Evolutionary conservation across 2,797 vertebrate genomes (phyloP), one percentile per base, ranked within the genome.

Genomic region (Siniperca obscura): DNA sequence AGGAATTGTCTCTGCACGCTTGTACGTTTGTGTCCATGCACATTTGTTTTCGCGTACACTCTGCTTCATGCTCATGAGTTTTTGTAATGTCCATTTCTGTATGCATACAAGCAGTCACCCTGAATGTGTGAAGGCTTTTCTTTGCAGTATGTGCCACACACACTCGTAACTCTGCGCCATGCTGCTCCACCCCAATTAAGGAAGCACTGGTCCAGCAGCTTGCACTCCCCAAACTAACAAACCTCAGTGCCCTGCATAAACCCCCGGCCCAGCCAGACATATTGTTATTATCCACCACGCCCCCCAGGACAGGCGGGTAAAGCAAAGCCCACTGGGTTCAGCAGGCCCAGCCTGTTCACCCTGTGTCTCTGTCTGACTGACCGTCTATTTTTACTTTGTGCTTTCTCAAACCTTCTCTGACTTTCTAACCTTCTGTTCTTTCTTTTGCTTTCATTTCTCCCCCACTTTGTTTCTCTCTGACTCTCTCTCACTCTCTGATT

Each of bases 161-260:
- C 56, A 10, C 62, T 30, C 56, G 42, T 17, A 19, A 70, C 61
- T 76, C 42, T 65, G 60, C 21, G 30, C 53, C 19, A 55, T 48
- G 50, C 4, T 4, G 42, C 42, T 76, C 78, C 42, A 69, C 55
- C 64, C 56, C 56, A 77, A 50, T 87, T 78, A 82, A 70, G 46
- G 30, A 80, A 82, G 68, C 50, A 21, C 53, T 62, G 55, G 46
- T 75, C 66, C 76, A 44, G 40, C 66, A 34, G 66, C 48, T 70
- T 46, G 53, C 25, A 46, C 60, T 62, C 27, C 17, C 46, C 76
- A 56, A 48, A 46, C 75, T 46, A 75, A 60, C 64, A 79, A 70
- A 65, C 62, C 38, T 57, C 59, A 56, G 46, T 70, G 38, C 50
- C 65, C 59, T 66, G 25, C 62, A 40, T 59, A 25, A 70, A 80